Conservation (phyloP, 2,113 vertebrate species). For the Ictalurus punctatus region DNA sequence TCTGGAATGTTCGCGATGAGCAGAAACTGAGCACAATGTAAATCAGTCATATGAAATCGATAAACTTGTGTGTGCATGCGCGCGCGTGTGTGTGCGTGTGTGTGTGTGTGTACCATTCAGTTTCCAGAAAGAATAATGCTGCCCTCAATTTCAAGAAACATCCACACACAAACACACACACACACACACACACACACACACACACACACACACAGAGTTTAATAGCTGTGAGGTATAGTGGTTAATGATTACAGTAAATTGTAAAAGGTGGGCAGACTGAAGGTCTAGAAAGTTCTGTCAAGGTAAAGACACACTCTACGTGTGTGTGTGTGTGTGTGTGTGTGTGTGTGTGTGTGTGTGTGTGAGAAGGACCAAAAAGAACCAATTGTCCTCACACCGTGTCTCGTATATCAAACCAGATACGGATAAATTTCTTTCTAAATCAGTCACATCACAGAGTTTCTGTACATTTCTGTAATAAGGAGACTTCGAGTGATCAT, state of each 20-base stretch:
- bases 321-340: conserved; percentile 25
- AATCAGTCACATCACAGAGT: neutral
- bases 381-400: neutral
- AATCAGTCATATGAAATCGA: neutral
- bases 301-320: neutral
- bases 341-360: conserved; percentile 20
- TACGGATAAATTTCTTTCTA: neutral
- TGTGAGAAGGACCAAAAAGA: no score
- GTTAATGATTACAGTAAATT: conserved; percentile 33
- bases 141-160: neutral
- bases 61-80: neutral
- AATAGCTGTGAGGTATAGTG: neutral
- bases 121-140: neutral
- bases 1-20: neutral
- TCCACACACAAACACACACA: neutral
- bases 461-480: neutral
- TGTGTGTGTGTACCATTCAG: neutral
- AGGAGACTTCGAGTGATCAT: neutral
- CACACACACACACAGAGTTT: neutral
- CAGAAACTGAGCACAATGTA: neutral
- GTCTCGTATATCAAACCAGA: neutral
- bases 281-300: conserved; percentile 10
- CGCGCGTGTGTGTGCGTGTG: no score
- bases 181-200: neutral
- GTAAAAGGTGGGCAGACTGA: conserved; percentile 9